Evolutionary conservation across 92 coral and sea anemone genomes (phyloP), one percentile per base, ranked within the genome.

Genomic region (Chrysogorgia sp.): DNA sequence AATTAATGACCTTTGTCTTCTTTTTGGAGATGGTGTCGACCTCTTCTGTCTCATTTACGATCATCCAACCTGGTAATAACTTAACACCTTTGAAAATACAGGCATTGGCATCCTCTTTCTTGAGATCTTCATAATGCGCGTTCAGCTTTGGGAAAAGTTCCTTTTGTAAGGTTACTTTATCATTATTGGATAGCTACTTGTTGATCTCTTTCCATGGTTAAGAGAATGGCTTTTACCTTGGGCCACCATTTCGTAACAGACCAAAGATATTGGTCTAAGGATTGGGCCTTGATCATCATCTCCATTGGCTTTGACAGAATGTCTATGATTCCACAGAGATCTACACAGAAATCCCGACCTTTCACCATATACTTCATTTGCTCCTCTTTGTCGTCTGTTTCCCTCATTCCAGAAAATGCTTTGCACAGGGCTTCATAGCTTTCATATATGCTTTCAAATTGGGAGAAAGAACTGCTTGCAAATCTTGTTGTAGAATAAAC

Each of bases 161-260:
- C 43, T 72, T 72, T 43, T 45, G 40, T 52, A 72, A 45, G 63
- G 79, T 72, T 22, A 72, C 79, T 49, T 72, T 59, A 21, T 50
- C 63, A 72, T 26, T 37, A 28, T 28, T 47, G 57, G 65, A 50
- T 28, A 35, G 63, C 79, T 72, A 43, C 63, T 47, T 14, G 45
- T 47, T 25, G 33, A 72, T 45, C 26, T 72, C 79, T 29, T 60
- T 60, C 37, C 62, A 56, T 56, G n/a, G 79, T 28, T 9, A 55
- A 26, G 19, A 74, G 79, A 59, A 74, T 74, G 64, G 37, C 79
- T 50, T 59, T 75, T 30, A 75, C 80, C 48, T 62, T 75, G 34
- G 80, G 67, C 80, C 80, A 75, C 80, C 80, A 75, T 35, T 74
- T 74, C 37, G 64, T 74, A 52, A 74, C 67, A 74, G 80, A 74